Percentiles rank a stretch among this genome's conserved stretches.
phyloP scores from a whole-genome alignment of 2,113 vertebrate species.

The Empidonax alnorum region DNA sequence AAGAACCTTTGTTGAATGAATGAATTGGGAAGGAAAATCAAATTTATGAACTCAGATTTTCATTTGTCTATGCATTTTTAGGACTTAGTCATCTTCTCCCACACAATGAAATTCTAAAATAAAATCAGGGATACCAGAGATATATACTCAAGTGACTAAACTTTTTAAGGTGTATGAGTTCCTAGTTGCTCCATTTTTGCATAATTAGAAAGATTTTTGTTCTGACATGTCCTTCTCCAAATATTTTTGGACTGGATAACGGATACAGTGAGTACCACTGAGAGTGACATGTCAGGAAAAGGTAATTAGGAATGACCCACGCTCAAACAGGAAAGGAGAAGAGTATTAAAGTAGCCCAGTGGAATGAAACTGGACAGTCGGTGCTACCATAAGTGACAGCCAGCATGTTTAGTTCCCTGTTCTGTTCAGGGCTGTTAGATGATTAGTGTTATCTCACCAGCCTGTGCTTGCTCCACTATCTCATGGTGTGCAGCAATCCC shows the following conservation, averaged over 20 bases:
- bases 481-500: rapidly evolving
- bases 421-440: background rate
- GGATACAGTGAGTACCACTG: background rate
- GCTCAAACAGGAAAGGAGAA: background rate
- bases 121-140: background rate
- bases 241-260: background rate
- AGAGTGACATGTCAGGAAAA: background rate
- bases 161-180: background rate
- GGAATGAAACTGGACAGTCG: background rate
- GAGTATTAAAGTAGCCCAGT: background rate
- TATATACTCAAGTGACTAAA: background rate
- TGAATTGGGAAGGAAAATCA: background rate
- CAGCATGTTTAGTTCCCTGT: background rate
- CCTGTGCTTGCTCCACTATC: background rate
- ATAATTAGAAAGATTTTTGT: background rate
- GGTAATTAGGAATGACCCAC: background rate
- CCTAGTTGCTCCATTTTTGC: background rate
- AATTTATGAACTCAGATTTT: background rate
- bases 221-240: background rate
- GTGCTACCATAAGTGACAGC: background rate
- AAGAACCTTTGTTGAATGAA: background rate
- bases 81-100: background rate
- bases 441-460: background rate
- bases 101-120: background rate
- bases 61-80: background rate